Base-by-base conservation (phyloP, 2,888 invertebrate species). In the Anthoptus insignis region DNA sequence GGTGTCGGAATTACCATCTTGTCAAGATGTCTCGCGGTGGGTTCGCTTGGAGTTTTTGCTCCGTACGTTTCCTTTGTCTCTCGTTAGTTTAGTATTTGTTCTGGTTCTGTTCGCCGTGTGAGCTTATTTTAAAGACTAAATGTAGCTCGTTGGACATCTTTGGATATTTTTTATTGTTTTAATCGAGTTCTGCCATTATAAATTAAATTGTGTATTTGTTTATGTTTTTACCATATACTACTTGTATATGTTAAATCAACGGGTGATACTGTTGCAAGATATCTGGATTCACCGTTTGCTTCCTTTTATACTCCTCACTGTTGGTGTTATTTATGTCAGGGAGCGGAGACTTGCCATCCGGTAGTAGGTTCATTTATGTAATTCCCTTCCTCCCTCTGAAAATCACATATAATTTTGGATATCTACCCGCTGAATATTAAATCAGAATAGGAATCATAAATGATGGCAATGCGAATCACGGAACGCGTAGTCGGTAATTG, bases 1-100 rank as follows among this genome's bases (percentile, higher is more conserved):
- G 53, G 52, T 53, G 42, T 53, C 53, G 42, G 60, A 60, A 53
- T 60, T 53, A 60, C 60, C 52, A 53, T 60, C 32, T 60, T 53
- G 60, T 60, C 60, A 60, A 53, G 60, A 60, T 45, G 45, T 53
- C 53, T 52, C 52, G 13, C 59, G 27, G 50, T 42, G 27, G 19
- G 9, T 59, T 54, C 14, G 14, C 21, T 11, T 19, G 4, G n/a
- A n/a, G 27, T 42, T 56, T 54, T 37, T 54, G 22, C 37, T 54
- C 22, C 3, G 13, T 16, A 11, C 37, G 54, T 37, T 54, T 54
- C 37, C 54, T 22, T 14, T 45, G 16, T 11, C 45, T 21, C 22
- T 45, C 14, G 24, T 24, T 37, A 22, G 22, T 37, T 9, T 7
- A 2, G 29, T 57, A 19, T 52, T 49, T 59, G 59, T 42, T 29